Base-by-base conservation (phyloP, 2,888 invertebrate genomes). In the Cosmopolites sordidus region DNA sequence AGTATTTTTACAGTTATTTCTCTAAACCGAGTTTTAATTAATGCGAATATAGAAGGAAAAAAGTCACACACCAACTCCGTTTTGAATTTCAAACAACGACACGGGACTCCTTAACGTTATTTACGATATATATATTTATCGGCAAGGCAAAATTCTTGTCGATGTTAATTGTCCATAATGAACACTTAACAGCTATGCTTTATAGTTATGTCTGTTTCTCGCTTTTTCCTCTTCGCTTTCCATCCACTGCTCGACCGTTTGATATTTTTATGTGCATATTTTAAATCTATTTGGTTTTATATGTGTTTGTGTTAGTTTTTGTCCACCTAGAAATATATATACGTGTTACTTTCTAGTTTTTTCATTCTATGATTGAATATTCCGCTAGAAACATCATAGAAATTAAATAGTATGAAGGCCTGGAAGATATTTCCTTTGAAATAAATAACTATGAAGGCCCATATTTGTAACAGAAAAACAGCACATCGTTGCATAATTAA, bases 131-230 rank as follows among this genome's bases (percentile, higher is more conserved):
- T 71, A 68, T 67, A 68, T 71, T 68, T 70, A 71, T 69, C 65
- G 69, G 61, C 67, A 63, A 65, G 41, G 40, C 62, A 64, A 70
- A 70, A 71, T 70, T 69, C 68, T 62, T 65, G 59, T 69, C 67
- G 68, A 71, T 70, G 70, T 71, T 71, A 71, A 71, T 71, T 70
- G 68, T 64, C 63, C 64, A 66, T 69, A 69, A 70, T 70, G 52
- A 53, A 48, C 56, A 56, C 52, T 56, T 56, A 56, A 56, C 56
- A 53, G 56, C 52, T 56, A 56, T 56, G 50, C 49, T 56, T 56
- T 56, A 56, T 56, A 49, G 56, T 56, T 49, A 56, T 56, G 50
- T 51, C 48, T 51, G 38, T 52, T 56, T 53, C 49, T 56, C 49
- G 46, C 38, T 17, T 46, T 48, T 37, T 43, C 43, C 40, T 27